Evolutionary conservation across 2,888 invertebrate genomes (phyloP).

Genomic region (Colostygia pectinataria): DNA sequence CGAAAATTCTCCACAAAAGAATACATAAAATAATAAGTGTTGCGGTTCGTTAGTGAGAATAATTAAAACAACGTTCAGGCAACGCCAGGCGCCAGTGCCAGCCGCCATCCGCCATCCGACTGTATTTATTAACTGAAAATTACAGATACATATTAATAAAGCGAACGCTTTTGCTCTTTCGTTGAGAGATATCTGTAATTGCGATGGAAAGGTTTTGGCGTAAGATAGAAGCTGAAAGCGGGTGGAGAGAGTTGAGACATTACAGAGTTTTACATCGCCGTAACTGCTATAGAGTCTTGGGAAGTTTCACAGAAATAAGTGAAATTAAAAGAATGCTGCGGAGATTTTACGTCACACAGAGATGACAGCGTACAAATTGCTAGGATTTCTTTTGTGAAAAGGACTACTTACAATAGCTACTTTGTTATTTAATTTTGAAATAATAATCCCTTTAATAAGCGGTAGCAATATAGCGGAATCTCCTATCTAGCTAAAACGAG

Average conservation of each 20-base stretch:
- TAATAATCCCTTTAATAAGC: no score
- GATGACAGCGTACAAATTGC: no score
- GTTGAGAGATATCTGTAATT: not conserved
- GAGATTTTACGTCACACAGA: no score
- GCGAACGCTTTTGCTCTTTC: constrained; percentile 5
- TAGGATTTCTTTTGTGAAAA: no score
- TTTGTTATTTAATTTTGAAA: no score
- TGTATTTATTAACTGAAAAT: constrained; percentile 7
- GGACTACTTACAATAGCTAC: no score
- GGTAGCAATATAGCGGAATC: no score
- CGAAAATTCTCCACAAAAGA: constrained; percentile 3
- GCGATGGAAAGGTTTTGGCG: not conserved
- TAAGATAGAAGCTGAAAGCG: not conserved
- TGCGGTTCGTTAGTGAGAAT: constrained; percentile 11
- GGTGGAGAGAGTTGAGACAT: not conserved
- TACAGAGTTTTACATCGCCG: no score
- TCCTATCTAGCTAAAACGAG: no score
- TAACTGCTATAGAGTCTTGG: no score
- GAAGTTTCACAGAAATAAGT: no score
- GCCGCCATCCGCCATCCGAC: not conserved
- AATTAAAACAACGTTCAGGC: constrained; percentile 8
- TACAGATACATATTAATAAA: constrained; percentile 7
- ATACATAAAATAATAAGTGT: constrained; percentile 7
- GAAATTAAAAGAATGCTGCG: no score
- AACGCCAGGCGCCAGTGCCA: not conserved